Conservation (phyloP, 2,113 vertebrate genomes). For the Rhinopomastus cyanomelas region DNA sequence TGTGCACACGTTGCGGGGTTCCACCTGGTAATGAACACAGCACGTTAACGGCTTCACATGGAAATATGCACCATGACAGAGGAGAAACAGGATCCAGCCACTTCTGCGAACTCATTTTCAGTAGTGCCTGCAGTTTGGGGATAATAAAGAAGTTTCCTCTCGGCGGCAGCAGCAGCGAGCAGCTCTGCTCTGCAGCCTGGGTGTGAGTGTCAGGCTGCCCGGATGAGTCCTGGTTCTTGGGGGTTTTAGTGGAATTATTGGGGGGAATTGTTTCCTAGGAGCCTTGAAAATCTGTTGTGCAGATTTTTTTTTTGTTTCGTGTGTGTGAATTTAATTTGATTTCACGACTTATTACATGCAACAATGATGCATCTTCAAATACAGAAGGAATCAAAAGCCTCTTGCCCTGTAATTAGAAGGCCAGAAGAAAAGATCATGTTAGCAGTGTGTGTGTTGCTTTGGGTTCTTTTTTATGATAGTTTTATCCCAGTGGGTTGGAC, state of each 20-base stretch:
- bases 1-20: background rate
- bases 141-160: background rate
- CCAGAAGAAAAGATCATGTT: background rate
- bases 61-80: constrained; percentile 57
- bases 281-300: background rate
- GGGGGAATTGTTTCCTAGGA: background rate
- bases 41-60: constrained; percentile 33
- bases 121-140: constrained; percentile 8
- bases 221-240: background rate
- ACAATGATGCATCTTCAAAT: background rate
- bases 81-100: constrained; percentile 61
- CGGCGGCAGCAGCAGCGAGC: background rate
- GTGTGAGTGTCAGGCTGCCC: background rate
- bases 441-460: fast-evolving
- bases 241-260: fast-evolving
- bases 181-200: background rate
- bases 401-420: background rate
- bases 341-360: background rate
- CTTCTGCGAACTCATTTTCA: constrained; percentile 32
- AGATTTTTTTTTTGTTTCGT: background rate
- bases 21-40: constrained; percentile 12
- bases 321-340: background rate
- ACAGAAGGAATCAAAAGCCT: background rate
- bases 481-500: background rate
- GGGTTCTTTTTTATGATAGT: fast-evolving